Conservation (phyloP, 2,797 vertebrate species). For the Acrocephalus scirpaceus region DNA sequence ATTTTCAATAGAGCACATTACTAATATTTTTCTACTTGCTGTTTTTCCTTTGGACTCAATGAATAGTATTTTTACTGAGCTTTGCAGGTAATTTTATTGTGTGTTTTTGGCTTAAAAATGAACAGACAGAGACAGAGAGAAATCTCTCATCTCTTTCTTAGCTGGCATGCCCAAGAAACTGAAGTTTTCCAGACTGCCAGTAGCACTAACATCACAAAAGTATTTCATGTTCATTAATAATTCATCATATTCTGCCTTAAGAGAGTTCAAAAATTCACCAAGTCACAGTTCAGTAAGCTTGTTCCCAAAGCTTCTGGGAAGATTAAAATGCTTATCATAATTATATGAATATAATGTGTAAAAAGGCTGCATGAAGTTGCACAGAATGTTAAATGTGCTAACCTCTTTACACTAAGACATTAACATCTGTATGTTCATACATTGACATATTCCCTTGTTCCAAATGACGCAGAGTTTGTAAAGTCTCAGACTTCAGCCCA, state of each 20-base stretch:
- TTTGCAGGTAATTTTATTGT: not conserved
- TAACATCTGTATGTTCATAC: not conserved
- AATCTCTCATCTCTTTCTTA: not conserved
- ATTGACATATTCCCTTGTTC: not conserved
- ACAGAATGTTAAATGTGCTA: not conserved
- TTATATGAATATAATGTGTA: not conserved
- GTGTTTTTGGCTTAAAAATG: not conserved
- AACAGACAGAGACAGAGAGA: not conserved
- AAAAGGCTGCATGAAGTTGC: not conserved
- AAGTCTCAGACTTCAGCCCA: not conserved
- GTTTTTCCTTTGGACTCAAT: not conserved
- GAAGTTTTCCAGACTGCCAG: constrained; percentile 11
- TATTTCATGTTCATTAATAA: constrained; percentile 43
- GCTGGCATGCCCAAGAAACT: not conserved
- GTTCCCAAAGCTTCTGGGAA: constrained; percentile 10
- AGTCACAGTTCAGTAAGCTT: constrained; percentile 20
- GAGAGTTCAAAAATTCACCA: constrained; percentile 40
- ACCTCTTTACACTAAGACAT: not conserved
- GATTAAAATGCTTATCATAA: constrained; percentile 10
- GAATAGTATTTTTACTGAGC: not conserved
- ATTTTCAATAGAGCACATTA: not conserved
- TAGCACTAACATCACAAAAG: constrained; percentile 1
- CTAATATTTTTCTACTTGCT: not conserved
- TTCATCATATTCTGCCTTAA: constrained; percentile 31
- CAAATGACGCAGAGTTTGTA: not conserved